A percentile compares a stretch with the other conserved stretches of the same genome.
phyloP scores from a whole-genome alignment of 92 coral and sea anemone species.

The Actinernus sp. region DNA sequence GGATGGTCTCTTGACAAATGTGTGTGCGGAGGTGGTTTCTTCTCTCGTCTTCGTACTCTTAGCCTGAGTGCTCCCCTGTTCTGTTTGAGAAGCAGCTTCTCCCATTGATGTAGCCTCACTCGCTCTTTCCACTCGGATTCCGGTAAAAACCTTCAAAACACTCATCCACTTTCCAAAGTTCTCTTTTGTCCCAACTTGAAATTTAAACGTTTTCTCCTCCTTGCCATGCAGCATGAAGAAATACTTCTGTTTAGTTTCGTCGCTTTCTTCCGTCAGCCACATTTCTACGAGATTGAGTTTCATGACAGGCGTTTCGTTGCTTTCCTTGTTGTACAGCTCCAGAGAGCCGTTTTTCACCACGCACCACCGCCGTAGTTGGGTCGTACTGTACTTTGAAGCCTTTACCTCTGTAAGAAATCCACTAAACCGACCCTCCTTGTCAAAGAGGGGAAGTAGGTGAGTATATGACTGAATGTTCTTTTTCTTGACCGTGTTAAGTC shows the following conservation, averaged over 20 bases:
- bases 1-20: constrained; percentile 68
- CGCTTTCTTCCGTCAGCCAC: constrained; percentile 76
- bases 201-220: constrained; percentile 60
- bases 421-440: constrained; percentile 90
- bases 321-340: constrained; percentile 74
- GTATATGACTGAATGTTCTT: constrained; percentile 71
- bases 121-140: constrained; percentile 69
- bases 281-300: constrained; percentile 77
- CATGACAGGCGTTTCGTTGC: constrained; percentile 61
- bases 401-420: constrained; percentile 91
- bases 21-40: constrained; percentile 59
- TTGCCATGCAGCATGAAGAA: constrained; percentile 67
- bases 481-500: constrained; percentile 51
- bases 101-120: constrained; percentile 12
- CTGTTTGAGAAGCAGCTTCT: constrained; percentile 28
- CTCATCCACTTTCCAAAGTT: constrained; percentile 85
- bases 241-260: constrained; percentile 72
- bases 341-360: constrained; percentile 89
- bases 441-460: constrained; percentile 70
- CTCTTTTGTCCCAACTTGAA: constrained; percentile 69
- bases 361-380: constrained; percentile 95
- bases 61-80: constrained; percentile 53
- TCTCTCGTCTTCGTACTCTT: constrained; percentile 62
- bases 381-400: constrained; percentile 76
- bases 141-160: constrained; percentile 73